These are phyloP conservation scores for Entomobrya multifasciata DNA, from an alignment of 2,888 invertebrate species.

Conservation along the genomic window DNA sequence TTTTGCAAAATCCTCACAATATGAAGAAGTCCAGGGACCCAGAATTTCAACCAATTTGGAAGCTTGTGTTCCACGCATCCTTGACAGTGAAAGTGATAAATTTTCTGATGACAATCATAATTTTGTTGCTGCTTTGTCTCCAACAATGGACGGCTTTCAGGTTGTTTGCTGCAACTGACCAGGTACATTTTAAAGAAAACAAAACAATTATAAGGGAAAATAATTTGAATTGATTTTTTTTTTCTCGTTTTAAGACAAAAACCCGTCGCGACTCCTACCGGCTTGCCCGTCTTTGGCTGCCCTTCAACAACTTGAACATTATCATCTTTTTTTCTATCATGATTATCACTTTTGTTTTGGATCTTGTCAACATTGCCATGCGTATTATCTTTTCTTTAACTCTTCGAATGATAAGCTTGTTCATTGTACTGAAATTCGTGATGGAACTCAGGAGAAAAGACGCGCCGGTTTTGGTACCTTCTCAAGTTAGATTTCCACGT, in stretches of 20 bases:
- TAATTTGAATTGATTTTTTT: background rate
- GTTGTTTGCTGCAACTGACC: background rate
- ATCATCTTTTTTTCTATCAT: background rate
- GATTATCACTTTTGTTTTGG: background rate
- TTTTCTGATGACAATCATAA: background rate
- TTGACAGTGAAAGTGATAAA: too few relatives aligned
- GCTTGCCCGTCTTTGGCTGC: background rate
- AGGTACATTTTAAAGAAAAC: background rate
- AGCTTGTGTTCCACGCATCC: too few relatives aligned
- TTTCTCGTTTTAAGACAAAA: background rate
- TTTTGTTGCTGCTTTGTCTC: background rate
- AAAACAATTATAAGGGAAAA: background rate
- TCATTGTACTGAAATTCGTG: background rate
- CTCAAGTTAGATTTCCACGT: too few relatives aligned
- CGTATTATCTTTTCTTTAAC: background rate
- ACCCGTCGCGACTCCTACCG: background rate
- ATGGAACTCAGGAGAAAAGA: background rate
- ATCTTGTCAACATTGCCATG: background rate
- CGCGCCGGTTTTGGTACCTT: background rate
- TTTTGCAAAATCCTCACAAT: background rate
- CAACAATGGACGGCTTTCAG: background rate
- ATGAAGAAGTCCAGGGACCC: background rate
- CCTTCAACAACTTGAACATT: background rate
- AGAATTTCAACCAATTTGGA: background rate
- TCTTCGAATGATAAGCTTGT: background rate